Evolutionary conservation across 2,113 vertebrate species (phyloP).

Genomic region (Microcebus lehilahytsara): DNA sequence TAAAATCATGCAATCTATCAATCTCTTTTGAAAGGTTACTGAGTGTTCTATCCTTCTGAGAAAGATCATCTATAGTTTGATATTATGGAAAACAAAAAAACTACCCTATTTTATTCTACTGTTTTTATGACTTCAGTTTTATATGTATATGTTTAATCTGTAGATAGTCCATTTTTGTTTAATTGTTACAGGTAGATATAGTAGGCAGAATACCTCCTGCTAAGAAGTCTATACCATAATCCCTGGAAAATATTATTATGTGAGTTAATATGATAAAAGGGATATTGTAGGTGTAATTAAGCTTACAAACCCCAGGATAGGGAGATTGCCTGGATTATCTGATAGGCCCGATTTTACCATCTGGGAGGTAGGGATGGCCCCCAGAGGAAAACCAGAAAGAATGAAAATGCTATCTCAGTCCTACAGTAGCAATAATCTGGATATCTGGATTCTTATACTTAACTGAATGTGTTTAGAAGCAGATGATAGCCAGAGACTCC

Average conservation of each 20-base stretch:
- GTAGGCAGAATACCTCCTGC: background rate
- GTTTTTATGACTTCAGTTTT: background rate
- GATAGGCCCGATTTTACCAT: background rate
- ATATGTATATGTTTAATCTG: background rate
- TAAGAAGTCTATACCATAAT: no score
- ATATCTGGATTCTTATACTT: background rate
- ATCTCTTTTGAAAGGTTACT: background rate
- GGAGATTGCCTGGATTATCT: background rate
- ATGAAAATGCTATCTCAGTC: background rate
- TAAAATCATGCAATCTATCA: background rate
- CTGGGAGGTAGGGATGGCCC: background rate
- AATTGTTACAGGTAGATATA: background rate
- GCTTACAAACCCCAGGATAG: background rate
- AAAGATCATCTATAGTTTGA: background rate
- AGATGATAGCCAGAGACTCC: background rate
- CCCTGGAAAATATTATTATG: background rate
- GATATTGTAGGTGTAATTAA: background rate
- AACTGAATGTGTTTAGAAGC: background rate
- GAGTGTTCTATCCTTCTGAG: background rate
- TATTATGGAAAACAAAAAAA: background rate
- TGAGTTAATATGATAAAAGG: background rate
- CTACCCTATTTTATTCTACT: background rate
- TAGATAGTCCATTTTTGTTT: background rate
- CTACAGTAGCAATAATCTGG: background rate
- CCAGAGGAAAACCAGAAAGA: background rate